Evolutionary conservation across 2,888 invertebrate genomes (phyloP), one percentile per base, ranked within the genome.

Genomic region (Endomychus coccineus): DNA sequence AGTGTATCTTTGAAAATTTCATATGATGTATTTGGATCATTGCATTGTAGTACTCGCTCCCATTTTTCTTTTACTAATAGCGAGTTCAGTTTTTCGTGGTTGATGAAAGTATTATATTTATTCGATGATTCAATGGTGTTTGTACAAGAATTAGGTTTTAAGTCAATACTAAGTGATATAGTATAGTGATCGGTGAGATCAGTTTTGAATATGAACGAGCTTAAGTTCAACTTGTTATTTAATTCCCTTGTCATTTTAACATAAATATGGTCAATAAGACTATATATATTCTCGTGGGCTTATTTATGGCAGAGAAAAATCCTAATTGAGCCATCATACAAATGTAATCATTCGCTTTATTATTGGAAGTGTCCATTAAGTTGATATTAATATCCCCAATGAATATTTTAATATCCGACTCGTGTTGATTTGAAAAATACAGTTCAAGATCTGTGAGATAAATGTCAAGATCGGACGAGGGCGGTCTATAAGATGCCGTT

Each of bases 131-230:
- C n/a, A n/a, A n/a, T n/a, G n/a, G n/a, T n/a, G n/a, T n/a, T n/a
- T n/a, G n/a, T n/a, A n/a, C n/a, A n/a, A n/a, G n/a, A n/a, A n/a
- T n/a, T n/a, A n/a, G n/a, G n/a, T n/a, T n/a, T n/a, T n/a, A n/a
- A n/a, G n/a, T n/a, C n/a, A n/a, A n/a, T n/a, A n/a, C n/a, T n/a
- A n/a, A n/a, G n/a, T n/a, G n/a, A n/a, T n/a, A n/a, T n/a, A 16
- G 31, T 32, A 15, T 10, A 32, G 10, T 32, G 31, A 12, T 32
- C 22, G 14, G 31, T 22, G 22, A 32, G 22, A 32, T 32, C 22
- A 9, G 22, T 22, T 14, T 32, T 13, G 5, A 30, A 30, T n/a
- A 30, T 2, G 3, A 15, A 3, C 10, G 27, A 15, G 1, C 16
- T 16, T 2, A 15, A 4, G 7, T 2, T 10, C 3, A 27, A 4